phyloP scores from a whole-genome alignment of 2,797 vertebrate genomes.

The Microhierax caerulescens region DNA sequence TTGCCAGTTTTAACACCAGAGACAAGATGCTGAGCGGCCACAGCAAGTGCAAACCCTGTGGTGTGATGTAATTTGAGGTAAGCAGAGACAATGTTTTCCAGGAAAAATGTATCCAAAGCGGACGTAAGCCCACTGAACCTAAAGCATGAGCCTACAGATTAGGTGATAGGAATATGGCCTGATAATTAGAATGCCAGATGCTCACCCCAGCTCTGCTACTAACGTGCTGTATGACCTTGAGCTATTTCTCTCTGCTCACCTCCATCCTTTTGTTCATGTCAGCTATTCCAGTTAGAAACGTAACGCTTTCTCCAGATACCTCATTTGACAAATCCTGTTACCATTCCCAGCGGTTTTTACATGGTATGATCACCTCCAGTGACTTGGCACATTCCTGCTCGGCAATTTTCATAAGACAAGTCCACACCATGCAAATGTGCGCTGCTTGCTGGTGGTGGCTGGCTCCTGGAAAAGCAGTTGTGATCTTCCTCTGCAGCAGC shows the following conservation, averaged over 20 bases:
- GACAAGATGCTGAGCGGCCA: constrained; percentile 9
- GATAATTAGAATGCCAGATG: neutral
- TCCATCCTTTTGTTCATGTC: neutral
- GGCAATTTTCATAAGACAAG: neutral
- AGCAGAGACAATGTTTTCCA: neutral
- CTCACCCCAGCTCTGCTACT: neutral
- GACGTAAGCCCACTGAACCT: neutral
- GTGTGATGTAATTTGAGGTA: neutral
- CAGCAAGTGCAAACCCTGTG: neutral
- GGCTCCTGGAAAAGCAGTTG: neutral
- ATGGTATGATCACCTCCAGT: neutral
- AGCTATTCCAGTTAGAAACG: neutral
- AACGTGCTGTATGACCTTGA: neutral
- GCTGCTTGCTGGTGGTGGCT: neutral
- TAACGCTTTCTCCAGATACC: neutral
- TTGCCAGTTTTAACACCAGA: constrained; percentile 43
- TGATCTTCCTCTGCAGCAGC: neutral
- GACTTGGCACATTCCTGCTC: neutral
- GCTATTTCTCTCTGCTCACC: neutral
- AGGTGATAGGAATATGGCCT: neutral
- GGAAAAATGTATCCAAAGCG: neutral
- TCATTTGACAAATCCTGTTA: neutral
- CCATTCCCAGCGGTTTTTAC: neutral
- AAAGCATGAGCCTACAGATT: neutral
- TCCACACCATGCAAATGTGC: rapidly evolving